These are phyloP conservation scores for Diuraphis noxia DNA, from an alignment of 1,140 invertebrate species.

Conservation along the genomic window DNA sequence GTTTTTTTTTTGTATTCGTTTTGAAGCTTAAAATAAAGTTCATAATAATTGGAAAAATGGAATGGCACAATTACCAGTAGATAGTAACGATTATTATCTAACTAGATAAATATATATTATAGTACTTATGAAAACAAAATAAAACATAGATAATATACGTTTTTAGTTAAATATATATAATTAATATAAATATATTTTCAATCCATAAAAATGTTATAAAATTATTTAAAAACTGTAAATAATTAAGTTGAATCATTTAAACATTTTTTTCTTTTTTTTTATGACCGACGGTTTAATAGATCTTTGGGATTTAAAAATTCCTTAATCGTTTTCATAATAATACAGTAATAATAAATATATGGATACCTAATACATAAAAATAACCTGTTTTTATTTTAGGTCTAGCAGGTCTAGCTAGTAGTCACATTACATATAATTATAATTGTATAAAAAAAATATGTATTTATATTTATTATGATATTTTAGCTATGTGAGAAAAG, in stretches of 20 bases:
- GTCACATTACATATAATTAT: too few relatives aligned
- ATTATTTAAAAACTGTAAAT: not conserved
- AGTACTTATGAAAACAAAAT: not conserved
- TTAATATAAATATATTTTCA: not conserved
- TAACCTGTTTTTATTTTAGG: not conserved
- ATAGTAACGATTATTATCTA: not conserved
- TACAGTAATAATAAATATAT: not conserved
- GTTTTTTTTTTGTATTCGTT: not conserved
- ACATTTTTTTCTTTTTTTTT: not conserved
- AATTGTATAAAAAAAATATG: too few relatives aligned
- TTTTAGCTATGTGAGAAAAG: too few relatives aligned
- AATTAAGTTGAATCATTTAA: not conserved
- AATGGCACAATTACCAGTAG: not conserved
- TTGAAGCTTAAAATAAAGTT: not conserved
- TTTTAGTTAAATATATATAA: not conserved
- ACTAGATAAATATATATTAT: not conserved
- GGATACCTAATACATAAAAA: not conserved
- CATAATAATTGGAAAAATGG: not conserved
- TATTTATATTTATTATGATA: too few relatives aligned
- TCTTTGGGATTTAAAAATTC: not conserved
- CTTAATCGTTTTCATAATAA: not conserved
- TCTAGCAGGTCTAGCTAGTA: too few relatives aligned
- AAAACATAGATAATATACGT: not conserved
- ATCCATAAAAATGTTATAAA: not conserved
- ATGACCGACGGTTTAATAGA: not conserved